Conservation (phyloP, 1,140 invertebrate genomes). For the Trichonephila clavata region DNA sequence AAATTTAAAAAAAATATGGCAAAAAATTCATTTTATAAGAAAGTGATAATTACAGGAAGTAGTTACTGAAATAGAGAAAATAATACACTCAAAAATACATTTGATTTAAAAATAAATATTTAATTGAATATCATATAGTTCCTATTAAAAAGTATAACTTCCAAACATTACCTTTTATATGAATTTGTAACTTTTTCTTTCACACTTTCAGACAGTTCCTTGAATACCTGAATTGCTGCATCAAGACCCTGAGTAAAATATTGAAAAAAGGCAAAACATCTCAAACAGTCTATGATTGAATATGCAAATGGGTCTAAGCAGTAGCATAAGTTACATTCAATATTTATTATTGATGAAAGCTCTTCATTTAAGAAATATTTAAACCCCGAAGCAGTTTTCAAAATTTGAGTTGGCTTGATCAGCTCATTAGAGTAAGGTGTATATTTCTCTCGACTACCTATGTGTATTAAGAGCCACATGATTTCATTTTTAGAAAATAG, state of each 20-base stretch:
- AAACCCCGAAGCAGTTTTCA: constrained; percentile 78
- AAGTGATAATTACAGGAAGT: too few relatives aligned
- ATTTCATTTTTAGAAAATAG: constrained; percentile 47
- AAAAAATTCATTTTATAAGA: too few relatives aligned
- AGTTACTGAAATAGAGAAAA: too few relatives aligned
- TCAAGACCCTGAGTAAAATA: constrained; percentile 79
- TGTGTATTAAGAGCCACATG: constrained; percentile 52
- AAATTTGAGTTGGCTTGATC: constrained; percentile 75
- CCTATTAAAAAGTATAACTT: neutral
- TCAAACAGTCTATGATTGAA: constrained; percentile 68
- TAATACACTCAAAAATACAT: too few relatives aligned
- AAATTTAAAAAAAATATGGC: too few relatives aligned
- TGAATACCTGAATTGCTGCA: constrained; percentile 77
- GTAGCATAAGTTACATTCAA: neutral
- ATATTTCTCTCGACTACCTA: constrained; percentile 76
- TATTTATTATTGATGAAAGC: constrained; percentile 51
- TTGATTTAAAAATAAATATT: too few relatives aligned
- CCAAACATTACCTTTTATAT: neutral
- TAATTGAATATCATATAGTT: too few relatives aligned
- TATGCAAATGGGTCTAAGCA: constrained; percentile 37
- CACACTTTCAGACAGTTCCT: constrained; percentile 56
- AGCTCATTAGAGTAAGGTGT: neutral
- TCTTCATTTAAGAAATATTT: constrained; percentile 72
- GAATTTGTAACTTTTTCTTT: neutral
- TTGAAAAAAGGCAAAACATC: constrained; percentile 80